Evolutionary conservation across 2,888 invertebrate genomes (phyloP), one percentile per base, ranked within the genome.

Genomic region (Orthosia gracilis): DNA sequence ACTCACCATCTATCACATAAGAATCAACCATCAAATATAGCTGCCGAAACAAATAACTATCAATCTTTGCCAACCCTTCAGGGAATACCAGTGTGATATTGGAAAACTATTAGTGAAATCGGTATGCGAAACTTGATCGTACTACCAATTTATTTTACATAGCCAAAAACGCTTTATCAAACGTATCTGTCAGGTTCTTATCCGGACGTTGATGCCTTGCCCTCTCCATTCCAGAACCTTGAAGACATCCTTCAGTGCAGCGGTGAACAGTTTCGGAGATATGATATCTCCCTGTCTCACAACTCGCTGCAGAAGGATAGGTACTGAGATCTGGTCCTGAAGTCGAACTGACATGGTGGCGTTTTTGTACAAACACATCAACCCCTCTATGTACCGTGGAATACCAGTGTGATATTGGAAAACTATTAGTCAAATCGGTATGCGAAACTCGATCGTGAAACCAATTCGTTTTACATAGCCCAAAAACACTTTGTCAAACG

Each of bases 401-500:
- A 40, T 23, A 54, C 13, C 21, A 1, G 3, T 17, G 5, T 21
- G 5, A 26, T 23, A 17, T 12, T n/a, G 18, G 15, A 15, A 26
- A 45, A 21, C 17, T 45, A n/a, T 68, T 65, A 13, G 47, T 31
- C n/a, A 62, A 21, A 47, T 17, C 13, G 0, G 17, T 40, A n/a
- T 4, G 11, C 50, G 50, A 40, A 50, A 69, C 50, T 40, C 11
- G 15, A 66, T 21, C 50, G 4, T 50, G n/a, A n/a, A 50, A 50
- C 45, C 73, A 71, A 58, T 55, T 47, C 57, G 21, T 47, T 23
- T 9, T 11, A 49, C 54, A 11, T 4, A 12, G 7, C 17, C 17
- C n/a, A 50, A 66, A 63, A 40, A n/a, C 66, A 40, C 66, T 76
- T 55, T 23, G 17, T 76, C 77, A 76, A 65, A 23, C 61, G 49